Evolutionary conservation across 1,140 invertebrate genomes (phyloP).

Genomic region (Ctenoplectra terminalis): DNA sequence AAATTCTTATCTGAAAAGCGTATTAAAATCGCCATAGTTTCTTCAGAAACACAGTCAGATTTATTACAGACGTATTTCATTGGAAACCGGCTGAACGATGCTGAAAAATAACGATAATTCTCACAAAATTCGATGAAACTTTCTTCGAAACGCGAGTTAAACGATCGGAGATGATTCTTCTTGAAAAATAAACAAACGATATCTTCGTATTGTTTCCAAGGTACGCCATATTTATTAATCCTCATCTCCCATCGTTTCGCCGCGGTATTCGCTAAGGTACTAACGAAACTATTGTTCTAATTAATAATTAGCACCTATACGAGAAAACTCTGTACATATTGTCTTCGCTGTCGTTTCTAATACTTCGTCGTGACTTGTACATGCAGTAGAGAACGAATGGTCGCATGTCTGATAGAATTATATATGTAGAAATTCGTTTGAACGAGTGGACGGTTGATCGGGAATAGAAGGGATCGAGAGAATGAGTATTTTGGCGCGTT

Average conservation of each 20-base stretch:
- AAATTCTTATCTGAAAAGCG: too few species aligned
- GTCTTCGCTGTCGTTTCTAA: constrained; percentile 69
- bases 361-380: constrained; percentile 57
- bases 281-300: constrained; percentile 56
- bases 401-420: neutral
- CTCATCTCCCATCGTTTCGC: constrained; percentile 35
- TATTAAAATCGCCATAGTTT: too few species aligned
- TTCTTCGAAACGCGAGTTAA: constrained; percentile 22
- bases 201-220: neutral
- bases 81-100: too few species aligned
- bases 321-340: constrained; percentile 72
- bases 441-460: neutral
- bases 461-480: too few species aligned
- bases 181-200: neutral
- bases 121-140: constrained; percentile 24
- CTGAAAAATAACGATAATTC: too few species aligned
- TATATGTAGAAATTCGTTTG: neutral
- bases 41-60: too few species aligned
- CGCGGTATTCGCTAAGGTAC: constrained; percentile 58
- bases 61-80: too few species aligned
- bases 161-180: constrained; percentile 41
- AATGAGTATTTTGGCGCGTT: neutral
- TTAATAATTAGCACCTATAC: constrained; percentile 57
- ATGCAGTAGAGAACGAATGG: constrained; percentile 17
- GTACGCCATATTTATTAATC: neutral